Evolutionary conservation across 2,797 vertebrate genomes (phyloP).

Genomic region (Pogonophryne albipinna): DNA sequence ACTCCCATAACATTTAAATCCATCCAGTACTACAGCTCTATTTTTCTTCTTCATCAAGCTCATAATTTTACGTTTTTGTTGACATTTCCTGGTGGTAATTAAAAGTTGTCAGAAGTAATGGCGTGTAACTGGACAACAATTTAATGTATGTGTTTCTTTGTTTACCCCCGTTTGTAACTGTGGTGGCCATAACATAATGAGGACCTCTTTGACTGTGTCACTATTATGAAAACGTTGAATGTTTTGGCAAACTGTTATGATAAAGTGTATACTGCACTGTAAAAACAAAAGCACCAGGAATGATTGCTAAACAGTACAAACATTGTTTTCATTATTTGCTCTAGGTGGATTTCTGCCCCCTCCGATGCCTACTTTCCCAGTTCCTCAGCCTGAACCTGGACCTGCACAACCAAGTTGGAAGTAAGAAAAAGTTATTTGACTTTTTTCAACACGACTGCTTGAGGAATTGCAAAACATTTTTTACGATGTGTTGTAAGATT

Average conservation of each 20-base stretch:
- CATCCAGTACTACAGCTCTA: background rate
- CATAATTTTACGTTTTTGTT: background rate
- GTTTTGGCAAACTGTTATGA: background rate
- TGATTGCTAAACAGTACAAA: background rate
- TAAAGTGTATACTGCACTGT: background rate
- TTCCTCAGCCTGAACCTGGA: constrained; percentile 69
- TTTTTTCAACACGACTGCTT: background rate
- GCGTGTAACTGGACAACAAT: background rate
- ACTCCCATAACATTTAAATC: background rate
- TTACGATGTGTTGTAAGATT: background rate
- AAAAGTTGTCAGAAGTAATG: too few relatives aligned
- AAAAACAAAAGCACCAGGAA: background rate
- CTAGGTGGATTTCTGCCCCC: constrained; percentile 85
- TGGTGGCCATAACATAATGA: background rate
- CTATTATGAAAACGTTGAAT: background rate
- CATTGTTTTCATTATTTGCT: constrained; percentile 6
- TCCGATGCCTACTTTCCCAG: constrained; percentile 77
- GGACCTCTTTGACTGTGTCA: background rate
- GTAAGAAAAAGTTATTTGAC: constrained; percentile 65
- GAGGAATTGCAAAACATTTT: constrained; percentile 1
- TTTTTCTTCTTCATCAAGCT: background rate
- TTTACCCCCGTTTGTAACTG: background rate
- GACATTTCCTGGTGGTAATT: too few relatives aligned
- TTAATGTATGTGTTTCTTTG: too few relatives aligned
- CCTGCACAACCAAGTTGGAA: constrained; percentile 77